Conservation (phyloP, 2,888 invertebrate species). For the Choristoneura rosaceana region DNA sequence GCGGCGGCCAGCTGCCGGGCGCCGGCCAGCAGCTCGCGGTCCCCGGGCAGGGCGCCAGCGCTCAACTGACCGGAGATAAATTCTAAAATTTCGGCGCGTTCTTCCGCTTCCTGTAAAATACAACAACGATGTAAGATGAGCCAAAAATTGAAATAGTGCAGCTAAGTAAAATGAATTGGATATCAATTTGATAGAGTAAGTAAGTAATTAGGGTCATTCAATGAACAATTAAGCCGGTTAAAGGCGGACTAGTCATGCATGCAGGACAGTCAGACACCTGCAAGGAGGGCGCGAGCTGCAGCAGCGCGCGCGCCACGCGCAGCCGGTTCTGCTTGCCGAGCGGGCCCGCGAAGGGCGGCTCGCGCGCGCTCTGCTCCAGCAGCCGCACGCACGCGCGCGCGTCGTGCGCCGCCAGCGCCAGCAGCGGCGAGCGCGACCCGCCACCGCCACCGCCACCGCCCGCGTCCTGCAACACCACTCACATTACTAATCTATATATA, state of each 20-base stretch:
- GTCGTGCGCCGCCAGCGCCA: slow-evolving; percentile 72
- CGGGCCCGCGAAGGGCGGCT: slow-evolving; percentile 79
- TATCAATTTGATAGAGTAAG: too few relatives aligned
- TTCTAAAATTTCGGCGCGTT: slow-evolving; percentile 71
- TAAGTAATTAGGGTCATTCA: too few relatives aligned
- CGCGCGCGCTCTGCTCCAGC: slow-evolving; percentile 77
- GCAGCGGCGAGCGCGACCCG: slow-evolving; percentile 62
- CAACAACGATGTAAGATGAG: too few relatives aligned
- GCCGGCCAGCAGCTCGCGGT: slow-evolving; percentile 63
- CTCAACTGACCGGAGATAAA: slow-evolving; percentile 73
- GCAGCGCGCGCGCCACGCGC: slow-evolving; percentile 72
- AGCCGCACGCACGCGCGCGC: slow-evolving; percentile 70
- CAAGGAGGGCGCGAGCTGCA: slow-evolving; percentile 54
- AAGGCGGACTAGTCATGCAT: too few relatives aligned
- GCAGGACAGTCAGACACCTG: slow-evolving; percentile 47
- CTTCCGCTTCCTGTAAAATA: slow-evolving; percentile 63
- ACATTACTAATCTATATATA: too few relatives aligned
- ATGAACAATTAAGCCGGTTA: too few relatives aligned
- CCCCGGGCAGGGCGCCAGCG: slow-evolving; percentile 69
- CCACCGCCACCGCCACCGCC: slow-evolving; percentile 33
- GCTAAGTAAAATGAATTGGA: too few relatives aligned
- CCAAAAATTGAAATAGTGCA: too few relatives aligned
- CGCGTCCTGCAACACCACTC: too few relatives aligned
- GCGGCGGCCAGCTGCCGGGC: slow-evolving; percentile 59
- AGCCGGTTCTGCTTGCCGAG: slow-evolving; percentile 80